Conservation (phyloP, 2,888 invertebrate genomes). For the Druceiella hillmani region DNA sequence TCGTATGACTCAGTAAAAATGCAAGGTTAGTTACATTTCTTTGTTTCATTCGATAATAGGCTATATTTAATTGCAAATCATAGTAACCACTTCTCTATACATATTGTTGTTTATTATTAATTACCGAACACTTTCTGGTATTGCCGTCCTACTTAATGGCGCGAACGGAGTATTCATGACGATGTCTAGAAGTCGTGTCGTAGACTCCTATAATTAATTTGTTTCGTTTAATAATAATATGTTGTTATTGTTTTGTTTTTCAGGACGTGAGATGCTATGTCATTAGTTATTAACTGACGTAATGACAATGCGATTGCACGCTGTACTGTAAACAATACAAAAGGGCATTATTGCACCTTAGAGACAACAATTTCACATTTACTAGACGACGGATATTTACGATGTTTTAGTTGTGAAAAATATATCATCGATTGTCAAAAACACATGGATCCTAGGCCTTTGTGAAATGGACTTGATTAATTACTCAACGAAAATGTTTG, state of each 20-base stretch:
- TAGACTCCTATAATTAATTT: too few relatives aligned
- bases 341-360: conserved; percentile 23
- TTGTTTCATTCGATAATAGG: conserved; percentile 29
- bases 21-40: conserved; percentile 27
- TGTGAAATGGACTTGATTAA: conserved; percentile 51
- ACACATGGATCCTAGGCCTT: conserved; percentile 49
- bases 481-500: conserved; percentile 41
- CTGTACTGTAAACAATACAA: conserved; percentile 37
- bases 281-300: conserved; percentile 40
- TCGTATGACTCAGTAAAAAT: conserved; percentile 33
- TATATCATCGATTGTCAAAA: conserved; percentile 45
- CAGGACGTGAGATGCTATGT: conserved; percentile 48
- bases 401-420: conserved; percentile 45
- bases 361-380: neutral
- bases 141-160: conserved; percentile 7
- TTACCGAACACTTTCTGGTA: too few relatives aligned
- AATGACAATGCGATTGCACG: conserved; percentile 50
- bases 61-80: too few relatives aligned
- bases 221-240: conserved; percentile 23
- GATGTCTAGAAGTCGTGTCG: neutral
- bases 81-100: too few relatives aligned
- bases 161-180: conserved; percentile 18
- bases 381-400: conserved; percentile 50
- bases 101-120: too few relatives aligned
- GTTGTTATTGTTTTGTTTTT: conserved; percentile 31